Evolutionary conservation across 2,888 invertebrate species (phyloP), one percentile per base, ranked within the genome.

Genomic region (Ochropleura plecta): DNA sequence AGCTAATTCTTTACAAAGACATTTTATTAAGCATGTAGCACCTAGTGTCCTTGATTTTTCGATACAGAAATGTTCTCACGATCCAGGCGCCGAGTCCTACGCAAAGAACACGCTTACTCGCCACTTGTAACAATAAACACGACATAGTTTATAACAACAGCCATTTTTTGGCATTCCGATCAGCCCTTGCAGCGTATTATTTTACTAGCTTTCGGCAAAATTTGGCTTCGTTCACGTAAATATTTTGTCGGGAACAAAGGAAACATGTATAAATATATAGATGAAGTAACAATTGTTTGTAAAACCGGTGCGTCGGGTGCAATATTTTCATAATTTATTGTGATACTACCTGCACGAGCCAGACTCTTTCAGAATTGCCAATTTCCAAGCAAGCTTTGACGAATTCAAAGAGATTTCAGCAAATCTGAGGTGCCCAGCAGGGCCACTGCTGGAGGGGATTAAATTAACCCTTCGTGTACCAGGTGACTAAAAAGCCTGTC

Each of bases 41-140:
- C 18, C 48, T 48, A 12, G 40, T 62, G 78, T 42, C 68, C 75
- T 80, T 69, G 84, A 70, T 62, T 55, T 46, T 59, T 65, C 49
- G n/a, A 68, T 18, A 57, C 1, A 16, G 40, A 64, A 73, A 73
- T 42, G 88, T 89, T 89, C 90, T 92, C 93, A 91, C 84, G 88
- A 83, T 87, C 75, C 10, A 10, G 40, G 18, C 85, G 77, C 59
- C 64, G 76, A 77, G 40, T 40, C 42, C 70, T 77, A 83, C 74
- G 80, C 74, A 79, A 76, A 14, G 70, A 53, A 60, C 78, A 42
- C 51, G 71, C 51, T 48, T 48, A 85, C 86, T 88, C 77, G 81
- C 89, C 91, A 91, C 90, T 90, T 91, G 90, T 78, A 92, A 93
- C 84, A 94, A 94, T 90, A 94, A 94, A 94, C 92, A 93, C 53